Conservation (phyloP, 2,113 vertebrate species). For the Hippocampus abdominalis region DNA sequence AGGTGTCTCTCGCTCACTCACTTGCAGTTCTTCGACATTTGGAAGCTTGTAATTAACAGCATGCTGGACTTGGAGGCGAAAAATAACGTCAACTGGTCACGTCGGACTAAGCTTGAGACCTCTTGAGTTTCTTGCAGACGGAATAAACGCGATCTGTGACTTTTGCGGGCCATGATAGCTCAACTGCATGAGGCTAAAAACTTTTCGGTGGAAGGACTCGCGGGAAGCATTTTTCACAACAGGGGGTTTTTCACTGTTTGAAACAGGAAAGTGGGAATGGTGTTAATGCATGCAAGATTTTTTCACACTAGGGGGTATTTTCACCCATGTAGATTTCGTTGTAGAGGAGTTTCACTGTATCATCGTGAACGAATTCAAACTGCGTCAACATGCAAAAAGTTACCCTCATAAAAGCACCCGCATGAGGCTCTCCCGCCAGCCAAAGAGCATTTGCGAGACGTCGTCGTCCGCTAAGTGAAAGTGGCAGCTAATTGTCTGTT, state of each 20-base stretch:
- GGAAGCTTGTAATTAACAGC: slow-evolving; percentile 1
- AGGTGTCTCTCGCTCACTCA: not conserved
- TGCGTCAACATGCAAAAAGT: slow-evolving; percentile 5
- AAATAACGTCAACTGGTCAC: slow-evolving; percentile 7
- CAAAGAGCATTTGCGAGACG: slow-evolving; percentile 25
- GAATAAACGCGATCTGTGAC: not conserved
- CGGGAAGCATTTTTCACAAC: no score
- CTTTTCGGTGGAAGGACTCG: no score
- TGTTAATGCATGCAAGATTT: no score
- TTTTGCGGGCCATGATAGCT: no score
- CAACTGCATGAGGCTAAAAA: no score
- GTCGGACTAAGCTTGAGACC: slow-evolving; percentile 7
- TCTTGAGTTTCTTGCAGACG: not conserved
- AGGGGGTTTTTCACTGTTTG: no score
- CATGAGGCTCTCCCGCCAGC: slow-evolving; percentile 6
- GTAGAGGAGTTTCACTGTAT: no score
- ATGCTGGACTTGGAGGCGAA: slow-evolving; percentile 9
- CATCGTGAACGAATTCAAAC: not conserved
- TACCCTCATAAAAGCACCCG: slow-evolving; percentile 4
- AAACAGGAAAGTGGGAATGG: no score
- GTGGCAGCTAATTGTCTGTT: slow-evolving; percentile 39
- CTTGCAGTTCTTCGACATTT: slow-evolving; percentile 13
- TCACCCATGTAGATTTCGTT: no score
- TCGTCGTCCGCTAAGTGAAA: slow-evolving; percentile 30
- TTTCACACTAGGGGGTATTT: no score